A percentile compares a stretch with the other conserved stretches of the same genome.
phyloP scores from a whole-genome alignment of 2,888 invertebrate species.

The Aelia acuminata region DNA sequence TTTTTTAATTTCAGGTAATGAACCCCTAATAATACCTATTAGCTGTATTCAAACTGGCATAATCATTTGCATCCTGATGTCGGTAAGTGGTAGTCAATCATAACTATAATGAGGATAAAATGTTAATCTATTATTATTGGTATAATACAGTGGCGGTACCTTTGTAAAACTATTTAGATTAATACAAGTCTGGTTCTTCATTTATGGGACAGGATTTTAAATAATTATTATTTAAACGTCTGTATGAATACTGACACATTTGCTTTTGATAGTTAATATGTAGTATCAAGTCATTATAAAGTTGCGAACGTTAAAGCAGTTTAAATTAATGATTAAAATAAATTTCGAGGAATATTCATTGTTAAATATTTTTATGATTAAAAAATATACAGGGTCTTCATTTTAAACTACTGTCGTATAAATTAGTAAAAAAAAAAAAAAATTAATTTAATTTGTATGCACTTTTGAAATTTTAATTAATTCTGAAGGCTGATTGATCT shows the following conservation, averaged over 20 bases:
- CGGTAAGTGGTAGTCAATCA: constrained; percentile 3
- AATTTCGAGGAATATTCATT: too few species aligned
- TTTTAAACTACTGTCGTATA: too few species aligned
- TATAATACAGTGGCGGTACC: neutral
- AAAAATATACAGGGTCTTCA: too few species aligned
- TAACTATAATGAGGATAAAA: constrained; percentile 30
- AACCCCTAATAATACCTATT: neutral
- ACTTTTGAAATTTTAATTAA: too few species aligned
- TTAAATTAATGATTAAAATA: too few species aligned
- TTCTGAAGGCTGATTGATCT: too few species aligned
- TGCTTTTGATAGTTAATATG: neutral
- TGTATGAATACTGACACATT: neutral
- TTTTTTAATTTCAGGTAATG: constrained; percentile 31
- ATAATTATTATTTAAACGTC: neutral
- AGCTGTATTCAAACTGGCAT: neutral
- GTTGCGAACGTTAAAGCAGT: too few species aligned
- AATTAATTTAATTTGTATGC: too few species aligned
- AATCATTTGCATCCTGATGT: constrained; percentile 12
- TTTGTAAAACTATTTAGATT: neutral
- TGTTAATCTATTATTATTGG: neutral
- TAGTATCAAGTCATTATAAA: neutral
- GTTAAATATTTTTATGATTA: too few species aligned
- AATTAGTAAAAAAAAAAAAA: too few species aligned
- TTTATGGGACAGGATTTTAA: neutral
- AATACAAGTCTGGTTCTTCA: neutral